Evolutionary conservation across 1,140 invertebrate species (phyloP).

Genomic region (Coenobita brevimanus): DNA sequence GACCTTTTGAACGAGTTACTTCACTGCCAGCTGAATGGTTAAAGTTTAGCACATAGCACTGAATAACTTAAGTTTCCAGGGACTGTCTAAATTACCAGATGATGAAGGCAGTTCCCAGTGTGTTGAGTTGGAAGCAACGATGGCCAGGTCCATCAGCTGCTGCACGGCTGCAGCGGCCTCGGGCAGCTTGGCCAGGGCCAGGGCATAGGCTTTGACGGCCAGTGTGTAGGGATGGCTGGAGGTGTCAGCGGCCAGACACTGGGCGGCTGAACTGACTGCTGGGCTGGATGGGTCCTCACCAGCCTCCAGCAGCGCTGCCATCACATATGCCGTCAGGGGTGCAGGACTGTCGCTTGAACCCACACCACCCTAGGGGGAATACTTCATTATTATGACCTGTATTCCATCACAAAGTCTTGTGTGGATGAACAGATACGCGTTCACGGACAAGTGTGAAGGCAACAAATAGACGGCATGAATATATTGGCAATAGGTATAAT

Average conservation of each 20-base stretch:
- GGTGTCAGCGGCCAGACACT: not conserved
- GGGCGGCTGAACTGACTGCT: not conserved
- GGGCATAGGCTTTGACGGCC: slow-evolving; percentile 81
- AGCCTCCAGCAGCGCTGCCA: not conserved
- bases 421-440: too few relatives aligned
- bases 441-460: too few relatives aligned
- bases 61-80: too few relatives aligned
- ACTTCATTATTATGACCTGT: too few relatives aligned
- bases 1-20: too few relatives aligned
- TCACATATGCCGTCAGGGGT: slow-evolving; percentile 14
- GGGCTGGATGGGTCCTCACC: not conserved
- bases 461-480: too few relatives aligned
- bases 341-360: not conserved
- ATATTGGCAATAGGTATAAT: too few relatives aligned
- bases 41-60: too few relatives aligned
- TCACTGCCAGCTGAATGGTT: too few relatives aligned
- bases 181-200: slow-evolving; percentile 83
- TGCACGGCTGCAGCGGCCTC: slow-evolving; percentile 78
- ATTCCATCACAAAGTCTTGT: too few relatives aligned
- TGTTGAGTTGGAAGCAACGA: not conserved
- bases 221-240: not conserved
- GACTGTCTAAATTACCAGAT: too few relatives aligned
- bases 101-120: slow-evolving; percentile 27
- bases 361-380: not conserved
- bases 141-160: not conserved